Evolutionary conservation across 2,888 invertebrate species (phyloP).

Genomic region (Mesorhabditis sp.): DNA sequence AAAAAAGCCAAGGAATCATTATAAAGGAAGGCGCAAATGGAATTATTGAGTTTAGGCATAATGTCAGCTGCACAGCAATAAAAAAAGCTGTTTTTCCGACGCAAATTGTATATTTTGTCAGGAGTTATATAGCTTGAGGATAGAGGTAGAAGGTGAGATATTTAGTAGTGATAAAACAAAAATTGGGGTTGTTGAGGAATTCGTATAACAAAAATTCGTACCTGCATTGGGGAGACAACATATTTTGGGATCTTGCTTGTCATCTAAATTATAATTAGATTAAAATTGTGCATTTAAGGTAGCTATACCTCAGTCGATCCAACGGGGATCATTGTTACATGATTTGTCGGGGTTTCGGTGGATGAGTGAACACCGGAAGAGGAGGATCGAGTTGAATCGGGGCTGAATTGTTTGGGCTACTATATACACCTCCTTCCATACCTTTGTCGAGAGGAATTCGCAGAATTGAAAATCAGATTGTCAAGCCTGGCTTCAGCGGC

Average conservation of each 20-base stretch:
- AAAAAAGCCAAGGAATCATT: no score
- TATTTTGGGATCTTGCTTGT: not conserved
- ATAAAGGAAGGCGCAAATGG: no score
- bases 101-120: no score
- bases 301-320: slow-evolving; percentile 12
- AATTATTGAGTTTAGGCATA: no score
- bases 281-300: not conserved
- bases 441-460: slow-evolving; percentile 2
- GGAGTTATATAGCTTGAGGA: no score
- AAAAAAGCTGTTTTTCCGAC: no score
- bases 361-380: slow-evolving; percentile 12
- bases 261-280: not conserved
- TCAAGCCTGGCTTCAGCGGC: not conserved
- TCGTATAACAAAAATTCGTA: not conserved
- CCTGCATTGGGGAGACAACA: slow-evolving; percentile 1
- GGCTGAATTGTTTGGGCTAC: slow-evolving; percentile 6
- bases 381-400: slow-evolving; percentile 7
- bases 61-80: no score
- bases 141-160: no score
- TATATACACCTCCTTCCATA: not conserved
- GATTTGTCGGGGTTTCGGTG: slow-evolving; percentile 7
- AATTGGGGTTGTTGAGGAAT: no score
- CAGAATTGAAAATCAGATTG: not conserved
- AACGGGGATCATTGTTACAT: slow-evolving; percentile 25
- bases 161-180: no score